These are phyloP conservation scores for Coenobita brevimanus DNA, from an alignment of 1,140 invertebrate species.

Conservation along the genomic window DNA sequence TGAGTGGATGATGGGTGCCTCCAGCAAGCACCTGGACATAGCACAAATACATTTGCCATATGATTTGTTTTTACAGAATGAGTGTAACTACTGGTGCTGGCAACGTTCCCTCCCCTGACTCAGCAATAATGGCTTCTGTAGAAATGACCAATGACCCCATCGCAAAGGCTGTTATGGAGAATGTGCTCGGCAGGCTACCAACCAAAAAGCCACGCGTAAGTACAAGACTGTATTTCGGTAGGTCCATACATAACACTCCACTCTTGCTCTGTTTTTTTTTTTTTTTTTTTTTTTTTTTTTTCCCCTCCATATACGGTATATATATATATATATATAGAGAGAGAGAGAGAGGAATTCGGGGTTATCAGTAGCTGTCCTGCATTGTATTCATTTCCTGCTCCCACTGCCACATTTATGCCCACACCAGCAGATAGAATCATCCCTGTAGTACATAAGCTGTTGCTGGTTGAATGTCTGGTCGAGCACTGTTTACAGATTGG, in stretches of 20 bases:
- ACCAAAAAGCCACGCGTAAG: conserved; percentile 48
- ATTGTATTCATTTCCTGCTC: too few species aligned
- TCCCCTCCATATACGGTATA: too few species aligned
- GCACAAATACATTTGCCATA: too few species aligned
- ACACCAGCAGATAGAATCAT: too few species aligned
- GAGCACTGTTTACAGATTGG: too few species aligned
- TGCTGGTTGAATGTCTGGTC: too few species aligned
- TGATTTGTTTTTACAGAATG: conserved; percentile 32
- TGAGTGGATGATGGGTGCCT: too few species aligned
- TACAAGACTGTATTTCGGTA: background rate
- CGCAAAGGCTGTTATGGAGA: conserved; percentile 51
- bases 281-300: background rate
- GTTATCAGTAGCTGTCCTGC: too few species aligned
- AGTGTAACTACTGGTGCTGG: conserved; percentile 7
- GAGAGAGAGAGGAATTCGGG: too few species aligned
- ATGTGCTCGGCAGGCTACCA: conserved; percentile 42
- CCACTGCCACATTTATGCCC: too few species aligned
- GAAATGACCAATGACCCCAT: conserved; percentile 46
- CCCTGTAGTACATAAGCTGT: background rate
- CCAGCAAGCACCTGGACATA: too few species aligned
- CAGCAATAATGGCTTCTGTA: conserved; percentile 42
- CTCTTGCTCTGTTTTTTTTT: background rate
- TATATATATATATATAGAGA: too few species aligned
- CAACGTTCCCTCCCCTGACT: conserved; percentile 34
- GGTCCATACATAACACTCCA: background rate